Evolutionary conservation across 2,113 vertebrate genomes (phyloP).

Genomic region (Phyllostomus hastatus): DNA sequence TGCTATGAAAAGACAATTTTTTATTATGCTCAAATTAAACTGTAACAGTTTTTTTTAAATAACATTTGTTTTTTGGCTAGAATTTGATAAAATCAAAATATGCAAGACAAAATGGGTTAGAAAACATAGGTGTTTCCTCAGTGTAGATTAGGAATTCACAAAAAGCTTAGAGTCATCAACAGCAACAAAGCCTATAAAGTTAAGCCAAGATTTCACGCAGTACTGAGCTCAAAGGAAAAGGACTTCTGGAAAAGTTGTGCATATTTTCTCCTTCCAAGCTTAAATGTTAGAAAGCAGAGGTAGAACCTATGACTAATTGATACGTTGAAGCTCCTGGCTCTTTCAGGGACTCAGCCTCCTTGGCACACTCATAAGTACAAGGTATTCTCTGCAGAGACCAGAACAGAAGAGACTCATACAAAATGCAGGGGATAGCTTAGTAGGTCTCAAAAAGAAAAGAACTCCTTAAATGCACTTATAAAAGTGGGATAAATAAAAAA

Average conservation of each 20-base stretch:
- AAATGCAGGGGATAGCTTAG: not conserved
- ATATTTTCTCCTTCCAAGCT: not conserved
- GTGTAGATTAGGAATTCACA: not conserved
- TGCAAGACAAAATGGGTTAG: not conserved
- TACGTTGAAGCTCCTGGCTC: not conserved
- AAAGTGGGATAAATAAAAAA: not conserved
- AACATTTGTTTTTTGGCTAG: not conserved
- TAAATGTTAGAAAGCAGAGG: not conserved
- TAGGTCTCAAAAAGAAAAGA: not conserved
- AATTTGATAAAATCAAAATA: constrained; percentile 26
- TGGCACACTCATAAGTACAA: not conserved
- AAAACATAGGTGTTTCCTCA: not conserved
- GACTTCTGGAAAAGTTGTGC: not conserved
- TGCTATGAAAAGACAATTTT: not conserved
- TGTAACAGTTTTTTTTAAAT: not conserved
- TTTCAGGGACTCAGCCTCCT: not conserved
- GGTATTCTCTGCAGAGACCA: not conserved
- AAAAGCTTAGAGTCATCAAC: not conserved
- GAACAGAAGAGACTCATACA: not conserved
- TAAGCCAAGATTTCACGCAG: not conserved
- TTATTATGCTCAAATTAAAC: not conserved
- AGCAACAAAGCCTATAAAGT: not conserved
- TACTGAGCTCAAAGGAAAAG: not conserved
- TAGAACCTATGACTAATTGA: not conserved
- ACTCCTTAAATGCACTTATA: not conserved